Base-by-base conservation (phyloP, 2,888 invertebrate species). In the Acleris sparsana region DNA sequence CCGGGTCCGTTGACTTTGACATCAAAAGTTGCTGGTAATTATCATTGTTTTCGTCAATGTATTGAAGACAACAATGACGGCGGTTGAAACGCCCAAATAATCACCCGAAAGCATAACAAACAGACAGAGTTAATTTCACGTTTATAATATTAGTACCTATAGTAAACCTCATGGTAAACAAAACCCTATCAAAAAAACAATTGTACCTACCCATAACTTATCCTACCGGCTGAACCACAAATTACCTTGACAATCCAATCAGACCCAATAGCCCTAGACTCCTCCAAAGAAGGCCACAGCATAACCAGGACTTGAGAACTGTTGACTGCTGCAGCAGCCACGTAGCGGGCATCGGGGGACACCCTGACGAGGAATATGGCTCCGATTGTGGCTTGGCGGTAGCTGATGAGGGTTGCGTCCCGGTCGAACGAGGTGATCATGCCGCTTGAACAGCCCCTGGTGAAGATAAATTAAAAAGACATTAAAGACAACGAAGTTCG, bases 381-480 rank as follows among this genome's bases (percentile, higher is more conserved):
- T 3, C 69, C 71, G 0, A 59, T 63, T 1, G 69, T 58, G 0
- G 74, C 65, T 1, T 60, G 72, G 1, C 70, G 65, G 68, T 75
- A 78, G 58, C 66, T 75, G 29, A 86, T 77, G 1, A 67, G 22
- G 1, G 48, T 51, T 0, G 73, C 77, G 5, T 72, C 63, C 0
- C 81, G 80, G 0, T 79, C 73, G 67, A 76, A 81, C 0, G 86
- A 74, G 1, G 70, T 73, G 2, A 90, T 63, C 48, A 70, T 73
- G 0, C 91, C 91, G 7, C 71, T 75, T 2, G 87, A 83, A 74
- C 92, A 92, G 18, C 92, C 92, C 0, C 92, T 91, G 76, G 11
- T n/a, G n/a, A 18, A 9, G 48, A 13, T 6, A 7, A 46, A 46
- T 6, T 17, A 17, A 46, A 46, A 13, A 16, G n/a, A 6, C n/a